Percentiles rank a stretch among this genome's conserved stretches.
phyloP scores from a whole-genome alignment of 2,113 vertebrate species.

The Chloroceryle aenea region DNA sequence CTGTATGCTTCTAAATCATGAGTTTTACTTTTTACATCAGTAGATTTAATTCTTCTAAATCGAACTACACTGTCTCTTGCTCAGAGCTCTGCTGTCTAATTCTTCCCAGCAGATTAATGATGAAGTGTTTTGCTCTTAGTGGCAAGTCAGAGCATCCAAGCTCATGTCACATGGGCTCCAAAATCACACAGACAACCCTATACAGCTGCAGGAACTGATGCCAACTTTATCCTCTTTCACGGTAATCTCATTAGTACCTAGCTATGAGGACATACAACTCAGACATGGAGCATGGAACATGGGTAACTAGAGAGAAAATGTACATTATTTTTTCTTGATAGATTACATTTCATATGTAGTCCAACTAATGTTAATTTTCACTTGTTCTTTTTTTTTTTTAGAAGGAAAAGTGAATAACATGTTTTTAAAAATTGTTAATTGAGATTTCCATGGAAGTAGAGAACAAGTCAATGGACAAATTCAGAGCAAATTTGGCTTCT shows the following conservation, averaged over 20 bases:
- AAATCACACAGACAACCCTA: neutral
- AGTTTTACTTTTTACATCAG: neutral
- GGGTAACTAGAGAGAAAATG: neutral
- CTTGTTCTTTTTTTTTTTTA: neutral
- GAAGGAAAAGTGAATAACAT: neutral
- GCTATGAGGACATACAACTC: neutral
- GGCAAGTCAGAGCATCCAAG: neutral
- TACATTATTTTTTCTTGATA: neutral
- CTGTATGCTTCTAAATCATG: neutral
- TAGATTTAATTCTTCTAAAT: neutral
- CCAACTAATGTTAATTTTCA: neutral
- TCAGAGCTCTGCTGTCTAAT: neutral
- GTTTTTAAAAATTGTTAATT: neutral
- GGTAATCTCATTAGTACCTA: neutral
- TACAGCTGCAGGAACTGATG: neutral
- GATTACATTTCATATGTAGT: neutral
- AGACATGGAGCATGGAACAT: neutral
- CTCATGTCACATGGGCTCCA: neutral
- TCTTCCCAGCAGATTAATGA: neutral
- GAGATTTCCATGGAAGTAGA: neutral
- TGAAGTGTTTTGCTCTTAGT: neutral
- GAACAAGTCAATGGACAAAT: neutral
- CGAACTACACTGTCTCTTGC: neutral
- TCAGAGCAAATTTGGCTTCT: neutral
- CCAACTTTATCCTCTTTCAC: neutral